Evolutionary conservation across 2,797 vertebrate species (phyloP), one percentile per base, ranked within the genome.

Genomic region (Microctenopoma lineatum): DNA sequence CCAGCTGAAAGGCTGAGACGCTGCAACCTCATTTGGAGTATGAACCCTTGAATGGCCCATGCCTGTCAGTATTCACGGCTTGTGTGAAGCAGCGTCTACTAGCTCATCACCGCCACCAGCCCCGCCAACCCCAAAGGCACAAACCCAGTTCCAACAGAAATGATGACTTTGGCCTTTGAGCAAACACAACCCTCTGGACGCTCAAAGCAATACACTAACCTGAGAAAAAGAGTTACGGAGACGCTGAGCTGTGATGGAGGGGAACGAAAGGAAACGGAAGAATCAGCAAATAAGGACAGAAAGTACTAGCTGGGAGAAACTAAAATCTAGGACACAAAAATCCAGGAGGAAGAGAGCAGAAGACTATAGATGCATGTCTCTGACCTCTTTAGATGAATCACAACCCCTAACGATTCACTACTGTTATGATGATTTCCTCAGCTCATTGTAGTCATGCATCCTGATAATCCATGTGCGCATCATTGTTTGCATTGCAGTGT

Each of bases 11-110:
- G 54, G 60, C 58, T 59, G 71, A 84, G 66, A 51, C 15, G 6
- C 56, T 42, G 63, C 38, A 59, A 86, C 83, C 85, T 88, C 80
- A 77, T 87, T 87, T 81, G 56, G 75, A 75, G 77, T 27, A 61
- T 70, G 59, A 79, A 73, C 80, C 67, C 62, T 81, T 58, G 34
- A 72, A 71, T 15, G 16, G 58, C 48, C 68, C 72, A 21, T 65
- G 67, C 66, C 69, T 77, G 80, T 82, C 84, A 80, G 68, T 53
- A 79, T 78, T 79, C 77, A 78, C 14, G 58, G 72, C 66, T 79
- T 82, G 66, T 60, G 59, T 82, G 69, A 76, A 63, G 62, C 70
- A 14, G 51, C 53, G 5, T 70, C 61, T 53, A 55, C 50, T 1
- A 41, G 59, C 72, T 67, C 73, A 54, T 73, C 72, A 61, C 56